Base-by-base conservation (phyloP, 2,113 vertebrate species). In the Isurus oxyrinchus region DNA sequence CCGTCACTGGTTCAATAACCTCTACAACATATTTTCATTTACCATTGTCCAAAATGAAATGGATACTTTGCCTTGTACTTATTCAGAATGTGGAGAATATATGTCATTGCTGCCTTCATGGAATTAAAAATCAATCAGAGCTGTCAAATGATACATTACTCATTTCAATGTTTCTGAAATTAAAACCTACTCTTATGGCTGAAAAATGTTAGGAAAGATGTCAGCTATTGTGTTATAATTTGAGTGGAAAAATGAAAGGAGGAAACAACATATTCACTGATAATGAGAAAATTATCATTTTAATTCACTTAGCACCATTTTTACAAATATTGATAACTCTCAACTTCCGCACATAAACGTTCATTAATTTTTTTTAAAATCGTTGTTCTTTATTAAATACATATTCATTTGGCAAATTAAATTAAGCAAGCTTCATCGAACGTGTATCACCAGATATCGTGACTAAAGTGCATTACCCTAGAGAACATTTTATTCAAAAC, bases 111-210 rank as follows among this genome's bases (percentile, higher is more conserved):
- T 94, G 59, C 19, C 3, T 94, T 19, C 90, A 40, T 40, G 59
- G n/a, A 59, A 94, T 94, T 93, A 63, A 94, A 61, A 63, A n/a
- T 93, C 90, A 40, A 93, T 93, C 57, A 63, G 57, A n/a, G 16
- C 57, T 93, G 90, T 25, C 23, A 63, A 94, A 66, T 63, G n/a
- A 94, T 66, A 94, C 35, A 63, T 63, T 94, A 4, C 35, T 94
- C 59, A 40, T 94, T 63, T n/a, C 61, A 40, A 19, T 63, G 59
- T 40, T 66, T 21, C 35, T 40, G 59, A 16, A 63, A 94, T 94
- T 94, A 94, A 94, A 63, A 19, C 61, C 61, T n/a, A 63, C 59
- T 21, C 61, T 94, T 40, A 63, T 35, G n/a, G 59, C 59, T 94
- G 35, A 94, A 63, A 16, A 94, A 94, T 40, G 61, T 94, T 94